Evolutionary conservation across 2,113 vertebrate genomes (phyloP).

Genomic region (Sprattus sprattus): DNA sequence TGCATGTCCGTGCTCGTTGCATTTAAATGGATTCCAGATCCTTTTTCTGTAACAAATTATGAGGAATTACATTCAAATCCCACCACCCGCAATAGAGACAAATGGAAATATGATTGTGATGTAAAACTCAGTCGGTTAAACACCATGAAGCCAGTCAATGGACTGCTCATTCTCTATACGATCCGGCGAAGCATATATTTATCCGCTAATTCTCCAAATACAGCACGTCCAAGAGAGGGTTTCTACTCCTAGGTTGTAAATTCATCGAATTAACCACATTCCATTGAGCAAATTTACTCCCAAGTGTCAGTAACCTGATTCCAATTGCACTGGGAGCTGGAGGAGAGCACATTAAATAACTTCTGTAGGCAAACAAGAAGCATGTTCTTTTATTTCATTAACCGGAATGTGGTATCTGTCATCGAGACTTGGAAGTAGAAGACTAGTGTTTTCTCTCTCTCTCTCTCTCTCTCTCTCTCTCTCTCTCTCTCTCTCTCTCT

Average conservation of each 20-base stretch:
- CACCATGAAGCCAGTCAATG: constrained; percentile 3
- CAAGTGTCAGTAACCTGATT: background rate
- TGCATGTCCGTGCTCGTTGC: constrained; percentile 64
- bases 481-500: background rate
- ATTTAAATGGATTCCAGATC: constrained; percentile 57
- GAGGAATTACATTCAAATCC: constrained; percentile 56
- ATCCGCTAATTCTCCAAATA: background rate
- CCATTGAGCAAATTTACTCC: constrained; percentile 10
- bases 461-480: background rate
- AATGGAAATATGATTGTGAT: constrained; percentile 34
- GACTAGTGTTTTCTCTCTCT: background rate
- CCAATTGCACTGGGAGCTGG: background rate
- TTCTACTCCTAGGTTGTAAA: background rate
- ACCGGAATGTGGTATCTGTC: background rate
- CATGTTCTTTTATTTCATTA: background rate
- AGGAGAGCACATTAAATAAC: background rate
- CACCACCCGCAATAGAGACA: constrained; percentile 17
- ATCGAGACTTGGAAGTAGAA: background rate
- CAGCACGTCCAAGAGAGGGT: background rate
- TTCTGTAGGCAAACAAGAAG: background rate
- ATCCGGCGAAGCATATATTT: constrained; percentile 1
- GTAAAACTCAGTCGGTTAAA: constrained; percentile 18
- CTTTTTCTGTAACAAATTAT: constrained; percentile 63
- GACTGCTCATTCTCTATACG: background rate
- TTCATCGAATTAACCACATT: background rate